These are phyloP conservation scores for Bettongia penicillata DNA, from an alignment of 2,113 vertebrate species.

Conservation along the genomic window DNA sequence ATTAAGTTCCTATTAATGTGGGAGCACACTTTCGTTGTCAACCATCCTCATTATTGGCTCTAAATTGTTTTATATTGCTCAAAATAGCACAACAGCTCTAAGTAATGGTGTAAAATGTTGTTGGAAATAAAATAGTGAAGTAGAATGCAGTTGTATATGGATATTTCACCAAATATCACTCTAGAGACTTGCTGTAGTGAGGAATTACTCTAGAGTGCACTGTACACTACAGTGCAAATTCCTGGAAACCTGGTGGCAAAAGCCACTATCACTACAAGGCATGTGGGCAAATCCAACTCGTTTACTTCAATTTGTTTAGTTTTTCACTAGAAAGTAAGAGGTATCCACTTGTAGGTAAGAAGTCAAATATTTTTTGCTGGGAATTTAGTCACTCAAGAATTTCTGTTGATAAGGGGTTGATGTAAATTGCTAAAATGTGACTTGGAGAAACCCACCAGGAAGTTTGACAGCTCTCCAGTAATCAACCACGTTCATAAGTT, in stretches of 20 bases:
- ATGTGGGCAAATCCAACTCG: neutral
- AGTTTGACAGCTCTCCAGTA: neutral
- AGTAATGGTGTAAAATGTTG: neutral
- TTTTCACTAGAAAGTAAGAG: neutral
- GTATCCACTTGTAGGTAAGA: neutral
- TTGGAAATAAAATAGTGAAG: neutral
- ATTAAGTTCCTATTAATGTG: neutral
- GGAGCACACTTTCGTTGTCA: neutral
- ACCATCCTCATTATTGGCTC: neutral
- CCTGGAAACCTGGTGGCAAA: neutral
- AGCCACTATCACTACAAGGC: neutral
- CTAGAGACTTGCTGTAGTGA: neutral
- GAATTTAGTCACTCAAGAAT: too few relatives aligned
- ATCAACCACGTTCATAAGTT: neutral
- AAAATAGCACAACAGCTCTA: neutral
- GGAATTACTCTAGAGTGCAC: neutral
- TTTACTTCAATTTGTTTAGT: neutral
- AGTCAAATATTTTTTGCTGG: neutral
- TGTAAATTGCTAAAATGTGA: too few relatives aligned
- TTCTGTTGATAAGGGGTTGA: too few relatives aligned
- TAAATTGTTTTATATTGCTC: neutral
- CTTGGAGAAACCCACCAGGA: too few relatives aligned
- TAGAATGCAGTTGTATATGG: neutral
- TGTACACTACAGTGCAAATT: neutral
- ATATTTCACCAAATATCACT: neutral